A percentile compares a stretch with the other conserved stretches of the same genome.
Conservation (phyloP, 1,140 invertebrate genomes). For the Alviniconcha marisindica region DNA sequence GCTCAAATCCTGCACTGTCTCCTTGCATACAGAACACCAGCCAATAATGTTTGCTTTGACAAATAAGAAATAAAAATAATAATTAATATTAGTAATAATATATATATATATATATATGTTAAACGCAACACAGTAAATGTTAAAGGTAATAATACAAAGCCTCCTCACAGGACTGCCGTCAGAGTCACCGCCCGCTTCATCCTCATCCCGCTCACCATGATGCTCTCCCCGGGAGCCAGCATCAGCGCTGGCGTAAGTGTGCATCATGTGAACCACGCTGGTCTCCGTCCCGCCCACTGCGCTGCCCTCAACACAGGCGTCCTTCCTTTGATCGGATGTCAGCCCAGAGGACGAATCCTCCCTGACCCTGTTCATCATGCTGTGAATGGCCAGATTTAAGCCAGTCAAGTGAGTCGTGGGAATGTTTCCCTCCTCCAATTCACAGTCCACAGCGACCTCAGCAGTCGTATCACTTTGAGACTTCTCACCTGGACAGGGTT, state of each 20-base stretch:
- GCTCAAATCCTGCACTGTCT: too few species aligned
- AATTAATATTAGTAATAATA: too few species aligned
- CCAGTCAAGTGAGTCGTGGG: slow-evolving; percentile 31
- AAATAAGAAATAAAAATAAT: too few species aligned
- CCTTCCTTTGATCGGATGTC: background rate
- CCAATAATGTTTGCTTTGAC: too few species aligned
- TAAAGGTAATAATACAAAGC: too few species aligned
- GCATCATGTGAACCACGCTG: slow-evolving; percentile 61
- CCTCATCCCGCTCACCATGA: background rate
- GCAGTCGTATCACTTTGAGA: too few species aligned
- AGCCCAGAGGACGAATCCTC: slow-evolving; percentile 28
- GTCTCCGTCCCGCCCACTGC: slow-evolving; percentile 1
- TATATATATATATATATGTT: too few species aligned
- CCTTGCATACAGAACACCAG: too few species aligned
- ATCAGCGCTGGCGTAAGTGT: slow-evolving; percentile 50
- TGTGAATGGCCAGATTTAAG: slow-evolving; percentile 56
- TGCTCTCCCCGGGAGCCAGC: background rate
- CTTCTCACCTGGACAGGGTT: too few species aligned
- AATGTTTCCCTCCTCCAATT: background rate
- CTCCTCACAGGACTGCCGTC: background rate
- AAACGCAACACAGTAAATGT: too few species aligned
- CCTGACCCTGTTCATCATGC: slow-evolving; percentile 44
- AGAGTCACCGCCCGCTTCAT: background rate
- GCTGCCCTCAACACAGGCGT: background rate
- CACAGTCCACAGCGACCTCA: background rate